Base-by-base conservation (phyloP, 2,888 invertebrate species). In the Protophormia terraenovae region DNA sequence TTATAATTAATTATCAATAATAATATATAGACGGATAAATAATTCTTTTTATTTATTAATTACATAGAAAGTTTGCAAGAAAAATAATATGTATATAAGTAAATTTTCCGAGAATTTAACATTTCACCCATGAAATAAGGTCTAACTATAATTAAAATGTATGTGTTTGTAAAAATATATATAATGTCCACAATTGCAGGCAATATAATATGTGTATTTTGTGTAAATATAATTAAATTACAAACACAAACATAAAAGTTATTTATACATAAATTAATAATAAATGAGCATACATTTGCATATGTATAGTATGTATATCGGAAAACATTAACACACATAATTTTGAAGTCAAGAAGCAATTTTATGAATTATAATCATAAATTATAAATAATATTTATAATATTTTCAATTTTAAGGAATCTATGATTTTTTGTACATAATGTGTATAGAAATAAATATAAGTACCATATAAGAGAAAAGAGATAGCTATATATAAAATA, bases 221-320 rank as follows among this genome's bases (percentile, higher is more conserved):
- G 2, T 55, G 8, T 32, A 29, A 19, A 55, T 58, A 45, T 72
- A 58, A 72, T 58, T 72, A 14, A 72, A 55, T 72, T 72, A 58
- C 12, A 58, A 72, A 58, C 16, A 55, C 29, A 41, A 72, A 41
- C 24, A 41, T 7, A 19, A n/a, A 27, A 8, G 14, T 41, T 71
- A 71, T 55, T 55, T 27, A 71, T 27, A 16, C 29, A 14, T 8
- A 47, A 47, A 67, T 67, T 47, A 67, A 47, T 47, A 67, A 5
- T 29, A 10, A 67, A 41, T 29, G 12, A 47, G 6, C 27, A 29
- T 66, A 64, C 8, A 45, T 16, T 41, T 45, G 5, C 3, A 1
- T 35, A 22, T 22, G 1, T 27, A n/a, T n/a, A n/a, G 1, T 27
- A n/a, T 55, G 24, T n/a, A 55, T 14, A 14, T 55, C 2, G 24